These are phyloP conservation scores for Gonioctena quinquepunctata DNA, from an alignment of 1,140 invertebrate species.

Conservation along the genomic window DNA sequence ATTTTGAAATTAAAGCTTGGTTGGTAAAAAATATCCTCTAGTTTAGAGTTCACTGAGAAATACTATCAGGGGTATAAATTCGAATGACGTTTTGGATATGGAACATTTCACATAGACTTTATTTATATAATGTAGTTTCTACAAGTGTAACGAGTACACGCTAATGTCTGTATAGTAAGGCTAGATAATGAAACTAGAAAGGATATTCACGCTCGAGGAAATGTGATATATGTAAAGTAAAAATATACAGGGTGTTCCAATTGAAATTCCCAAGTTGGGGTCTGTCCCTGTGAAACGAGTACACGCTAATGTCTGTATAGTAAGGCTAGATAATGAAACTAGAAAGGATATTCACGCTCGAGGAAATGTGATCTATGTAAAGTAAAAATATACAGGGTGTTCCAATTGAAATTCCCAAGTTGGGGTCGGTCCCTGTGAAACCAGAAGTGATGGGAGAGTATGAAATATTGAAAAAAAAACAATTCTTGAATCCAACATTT, in stretches of 20 bases:
- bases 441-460: no score
- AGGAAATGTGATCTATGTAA: conserved; percentile 1
- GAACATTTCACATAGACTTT: not conserved
- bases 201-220: not conserved
- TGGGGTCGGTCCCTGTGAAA: conserved; percentile 3
- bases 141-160: conserved; percentile 11
- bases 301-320: conserved; percentile 15
- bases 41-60: no score
- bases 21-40: no score
- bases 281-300: conserved; percentile 4
- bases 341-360: not conserved
- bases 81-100: no score
- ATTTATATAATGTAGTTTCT: not conserved
- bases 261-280: no score
- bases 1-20: no score
- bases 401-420: no score
- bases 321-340: not conserved
- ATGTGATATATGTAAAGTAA: conserved; percentile 5
- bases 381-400: no score
- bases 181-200: not conserved
- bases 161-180: conserved; percentile 13
- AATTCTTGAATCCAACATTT: no score
- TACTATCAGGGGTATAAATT: no score
- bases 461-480: no score
- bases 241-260: no score